Evolutionary conservation across 2,888 invertebrate genomes (phyloP), one percentile per base, ranked within the genome.

Genomic region (Hydraecia micacea): DNA sequence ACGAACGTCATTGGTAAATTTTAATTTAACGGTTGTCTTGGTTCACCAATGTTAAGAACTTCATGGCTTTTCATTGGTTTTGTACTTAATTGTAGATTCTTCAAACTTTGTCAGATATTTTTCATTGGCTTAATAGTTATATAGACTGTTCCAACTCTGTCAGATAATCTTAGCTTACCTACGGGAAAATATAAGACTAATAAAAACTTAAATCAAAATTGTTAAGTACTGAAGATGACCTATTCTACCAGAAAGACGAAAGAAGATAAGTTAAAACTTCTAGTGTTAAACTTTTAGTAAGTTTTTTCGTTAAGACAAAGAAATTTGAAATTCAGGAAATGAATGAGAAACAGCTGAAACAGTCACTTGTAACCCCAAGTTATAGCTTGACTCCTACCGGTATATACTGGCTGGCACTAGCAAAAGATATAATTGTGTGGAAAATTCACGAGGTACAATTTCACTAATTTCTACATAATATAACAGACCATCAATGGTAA

Each of bases 311-410:
- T 46, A n/a, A 65, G 7, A n/a, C 68, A 49, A 36, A 70, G 28
- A 52, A 15, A 42, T 70, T 83, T 83, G 2, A 70, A 52, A 55
- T 66, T 77, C 60, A 25, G 83, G 36, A 77, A 66, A 69, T 55
- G 15, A 60, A 82, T 65, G 58, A 82, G 68, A 58, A 67, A 36
- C 36, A 75, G 36, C 62, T 75, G 52, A 55, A 62, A 36, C 6
- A 46, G 36, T 79, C 32, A 32, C 32, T 32, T 32, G 3, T 32
- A 32, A 32, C 32, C 32, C 3, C 32, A 32, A 32, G 32, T 32
- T 32, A 32, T 32, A 32, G 32, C 32, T 32, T 32, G 32, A 32
- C 32, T 32, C 32, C 32, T 32, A 32, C 32, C 1, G 2, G n/a
- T n/a, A 32, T 32, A 32, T 32, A 32, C 32, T 32, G 32, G 32